A percentile compares a stretch with the other conserved stretches of the same genome.
phyloP scores from a whole-genome alignment of 2,888 invertebrate genomes.

The Drosophila neonasuta region DNA sequence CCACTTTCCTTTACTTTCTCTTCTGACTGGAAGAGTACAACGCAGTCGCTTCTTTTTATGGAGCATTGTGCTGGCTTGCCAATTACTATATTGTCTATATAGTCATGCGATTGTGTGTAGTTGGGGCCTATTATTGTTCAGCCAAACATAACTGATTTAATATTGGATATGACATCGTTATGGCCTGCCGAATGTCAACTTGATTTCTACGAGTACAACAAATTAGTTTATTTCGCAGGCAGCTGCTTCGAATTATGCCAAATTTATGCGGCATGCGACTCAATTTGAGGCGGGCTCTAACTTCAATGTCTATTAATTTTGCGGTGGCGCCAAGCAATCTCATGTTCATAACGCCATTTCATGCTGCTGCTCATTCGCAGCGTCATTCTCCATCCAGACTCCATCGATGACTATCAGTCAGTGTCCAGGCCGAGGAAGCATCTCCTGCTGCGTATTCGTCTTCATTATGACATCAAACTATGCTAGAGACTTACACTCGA shows the following conservation, averaged over 20 bases:
- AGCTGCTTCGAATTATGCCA: slow-evolving; percentile 46
- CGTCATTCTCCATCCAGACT: not conserved
- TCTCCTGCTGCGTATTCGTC: slow-evolving; percentile 3
- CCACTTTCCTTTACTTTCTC: no score
- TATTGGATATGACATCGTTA: slow-evolving; percentile 57
- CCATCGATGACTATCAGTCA: not conserved
- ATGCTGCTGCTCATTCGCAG: slow-evolving; percentile 3
- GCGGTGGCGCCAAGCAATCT: slow-evolving; percentile 49
- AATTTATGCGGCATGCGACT: slow-evolving; percentile 44
- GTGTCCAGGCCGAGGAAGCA: not conserved
- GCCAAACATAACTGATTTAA: slow-evolving; percentile 65
- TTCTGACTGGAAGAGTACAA: slow-evolving; percentile 9
- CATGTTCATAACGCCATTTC: slow-evolving; percentile 7
- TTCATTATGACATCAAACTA: slow-evolving; percentile 25
- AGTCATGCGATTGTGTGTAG: slow-evolving; percentile 18
- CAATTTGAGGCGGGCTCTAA: slow-evolving; percentile 5
- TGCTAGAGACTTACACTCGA: slow-evolving; percentile 6
- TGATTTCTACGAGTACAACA: slow-evolving; percentile 55
- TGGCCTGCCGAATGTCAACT: slow-evolving; percentile 51
- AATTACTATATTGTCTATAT: slow-evolving; percentile 64
- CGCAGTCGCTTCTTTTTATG: slow-evolving; percentile 39
- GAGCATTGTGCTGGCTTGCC: slow-evolving; percentile 55
- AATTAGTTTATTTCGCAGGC: slow-evolving; percentile 66
- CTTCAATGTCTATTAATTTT: slow-evolving; percentile 45
- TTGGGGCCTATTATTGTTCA: slow-evolving; percentile 52